Base-by-base conservation (phyloP, 2,797 vertebrate species). In the Knipowitschia caucasica region DNA sequence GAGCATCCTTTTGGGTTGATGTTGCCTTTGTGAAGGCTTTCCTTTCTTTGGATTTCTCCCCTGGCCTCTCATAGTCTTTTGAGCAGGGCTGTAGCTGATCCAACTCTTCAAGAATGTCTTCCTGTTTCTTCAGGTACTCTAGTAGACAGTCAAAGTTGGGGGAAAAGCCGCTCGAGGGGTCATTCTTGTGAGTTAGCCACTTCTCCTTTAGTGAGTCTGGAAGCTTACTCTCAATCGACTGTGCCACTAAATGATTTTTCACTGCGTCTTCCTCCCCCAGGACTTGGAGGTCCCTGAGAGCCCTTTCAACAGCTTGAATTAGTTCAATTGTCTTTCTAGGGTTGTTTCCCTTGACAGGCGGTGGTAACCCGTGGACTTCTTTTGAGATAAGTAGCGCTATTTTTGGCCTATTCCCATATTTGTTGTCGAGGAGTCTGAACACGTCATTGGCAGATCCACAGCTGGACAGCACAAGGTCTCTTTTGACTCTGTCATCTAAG, bases 41-140 rank as follows among this genome's bases (percentile, higher is more conserved):
- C 30, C 18, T 62, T 9, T 26, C 30, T 3, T 8, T 24, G 2
- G 7, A 45, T 10, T 46, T 36, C 10, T 8, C 39, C 25, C n/a
- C n/a, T n/a, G n/a, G n/a, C n/a, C n/a, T n/a, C n/a, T n/a, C n/a
- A n/a, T n/a, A n/a, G n/a, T n/a, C n/a, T n/a, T n/a, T n/a, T n/a
- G n/a, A n/a, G n/a, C n/a, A n/a, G n/a, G n/a, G n/a, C n/a, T n/a
- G n/a, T n/a, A n/a, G n/a, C n/a, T n/a, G n/a, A n/a, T n/a, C n/a
- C n/a, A n/a, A n/a, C n/a, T 53, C 40, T 11, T 47, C 40, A 6
- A 55, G 40, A 38, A 60, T 60, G 36, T 53, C 25, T 6, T 53
- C 58, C 5, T 60, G 50, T 27, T 9, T 60, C 20, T 60, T 60
- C 8, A 53, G n/a, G 40, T 29, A 53, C 6, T 38, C 23, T 33